phyloP scores from a whole-genome alignment of 2,888 invertebrate genomes.

The Gari tellinella region DNA sequence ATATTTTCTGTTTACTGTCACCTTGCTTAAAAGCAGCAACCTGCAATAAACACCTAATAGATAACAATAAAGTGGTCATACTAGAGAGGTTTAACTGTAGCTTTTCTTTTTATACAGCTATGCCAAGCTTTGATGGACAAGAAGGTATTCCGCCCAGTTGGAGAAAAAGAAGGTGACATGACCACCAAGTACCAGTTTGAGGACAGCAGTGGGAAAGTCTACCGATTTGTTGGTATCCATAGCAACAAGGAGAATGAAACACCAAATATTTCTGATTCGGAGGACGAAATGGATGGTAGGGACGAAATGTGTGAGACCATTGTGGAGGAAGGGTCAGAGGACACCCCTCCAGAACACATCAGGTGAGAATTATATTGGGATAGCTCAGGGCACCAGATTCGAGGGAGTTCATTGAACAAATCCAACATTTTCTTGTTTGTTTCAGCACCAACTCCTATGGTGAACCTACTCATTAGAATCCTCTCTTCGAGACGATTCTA shows the following conservation, averaged over 20 bases:
- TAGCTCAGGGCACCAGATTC: too few relatives aligned
- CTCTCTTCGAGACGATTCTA: too few relatives aligned
- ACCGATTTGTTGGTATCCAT: slow-evolving; percentile 71
- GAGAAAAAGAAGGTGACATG: slow-evolving; percentile 58
- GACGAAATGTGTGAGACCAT: slow-evolving; percentile 49
- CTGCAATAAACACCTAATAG: too few relatives aligned
- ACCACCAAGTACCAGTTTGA: slow-evolving; percentile 76
- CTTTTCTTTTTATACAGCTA: slow-evolving; percentile 65
- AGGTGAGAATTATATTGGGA: slow-evolving; percentile 36
- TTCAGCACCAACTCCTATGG: too few relatives aligned
- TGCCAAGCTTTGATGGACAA: slow-evolving; percentile 81
- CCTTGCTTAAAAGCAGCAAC: too few relatives aligned
- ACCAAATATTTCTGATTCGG: slow-evolving; percentile 39
- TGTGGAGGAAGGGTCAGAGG: slow-evolving; percentile 28
- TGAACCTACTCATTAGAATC: too few relatives aligned
- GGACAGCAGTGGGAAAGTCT: slow-evolving; percentile 79
- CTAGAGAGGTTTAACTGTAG: background rate
- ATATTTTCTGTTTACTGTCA: too few relatives aligned
- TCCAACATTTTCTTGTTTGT: too few relatives aligned
- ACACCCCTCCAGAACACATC: slow-evolving; percentile 32
- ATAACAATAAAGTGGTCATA: too few relatives aligned
- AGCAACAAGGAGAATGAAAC: slow-evolving; percentile 52
- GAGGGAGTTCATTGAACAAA: too few relatives aligned
- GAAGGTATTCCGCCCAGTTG: slow-evolving; percentile 79
- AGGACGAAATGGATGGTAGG: slow-evolving; percentile 47